A percentile compares a stretch with the other conserved stretches of the same genome.
Evolutionary conservation across 2,113 vertebrate species (phyloP).

Genomic region (Pygoscelis adeliae): DNA sequence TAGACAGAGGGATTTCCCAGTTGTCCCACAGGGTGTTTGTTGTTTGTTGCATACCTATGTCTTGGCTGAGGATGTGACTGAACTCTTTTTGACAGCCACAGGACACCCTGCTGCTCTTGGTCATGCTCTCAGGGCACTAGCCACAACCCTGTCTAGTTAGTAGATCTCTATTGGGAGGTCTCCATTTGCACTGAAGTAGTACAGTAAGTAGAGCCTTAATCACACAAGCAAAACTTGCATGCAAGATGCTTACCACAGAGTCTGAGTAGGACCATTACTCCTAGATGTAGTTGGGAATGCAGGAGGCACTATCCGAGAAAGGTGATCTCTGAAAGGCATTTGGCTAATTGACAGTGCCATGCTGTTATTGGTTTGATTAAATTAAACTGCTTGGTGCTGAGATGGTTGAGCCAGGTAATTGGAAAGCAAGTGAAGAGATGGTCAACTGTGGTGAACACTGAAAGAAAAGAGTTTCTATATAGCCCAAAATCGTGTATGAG

Average conservation of each 20-base stretch:
- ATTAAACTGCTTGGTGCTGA: not conserved
- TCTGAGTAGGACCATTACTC: not conserved
- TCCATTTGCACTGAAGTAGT: not conserved
- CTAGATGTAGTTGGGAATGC: not conserved
- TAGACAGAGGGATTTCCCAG: not conserved
- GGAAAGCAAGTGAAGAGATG: not conserved
- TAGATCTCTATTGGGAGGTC: not conserved
- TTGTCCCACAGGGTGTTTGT: not conserved
- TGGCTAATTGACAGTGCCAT: not conserved
- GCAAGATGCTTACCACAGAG: not conserved
- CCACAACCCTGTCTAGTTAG: not conserved
- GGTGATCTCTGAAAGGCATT: not conserved
- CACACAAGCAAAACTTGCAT: not conserved
- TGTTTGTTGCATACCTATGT: not conserved
- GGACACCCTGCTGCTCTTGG: not conserved
- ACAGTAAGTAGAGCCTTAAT: not conserved
- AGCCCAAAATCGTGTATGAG: not conserved
- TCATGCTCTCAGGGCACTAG: not conserved
- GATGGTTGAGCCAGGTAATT: not conserved
- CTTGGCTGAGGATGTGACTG: not conserved
- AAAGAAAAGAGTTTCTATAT: not conserved
- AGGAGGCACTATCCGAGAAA: not conserved
- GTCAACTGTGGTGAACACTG: not conserved
- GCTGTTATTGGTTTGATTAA: not conserved
- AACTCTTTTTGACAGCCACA: not conserved